These are phyloP conservation scores for Heteromyza rotundicornis DNA, from an alignment of 2,888 invertebrate species.

Conservation along the genomic window DNA sequence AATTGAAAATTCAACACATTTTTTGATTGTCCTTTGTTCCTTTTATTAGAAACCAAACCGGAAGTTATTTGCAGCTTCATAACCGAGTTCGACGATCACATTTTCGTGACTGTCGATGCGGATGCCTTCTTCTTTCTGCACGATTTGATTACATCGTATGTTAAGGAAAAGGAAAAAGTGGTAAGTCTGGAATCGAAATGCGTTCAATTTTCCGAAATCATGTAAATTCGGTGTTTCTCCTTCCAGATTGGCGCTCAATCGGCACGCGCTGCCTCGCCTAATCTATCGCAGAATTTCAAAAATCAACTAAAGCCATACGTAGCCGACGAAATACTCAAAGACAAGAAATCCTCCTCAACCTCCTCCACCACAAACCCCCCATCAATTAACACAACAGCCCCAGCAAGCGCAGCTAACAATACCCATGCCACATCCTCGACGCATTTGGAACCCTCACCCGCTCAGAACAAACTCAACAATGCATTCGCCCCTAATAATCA, in stretches of 20 bases:
- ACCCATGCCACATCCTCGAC: slow-evolving; percentile 14
- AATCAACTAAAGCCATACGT: slow-evolving; percentile 52
- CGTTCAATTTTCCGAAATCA: background rate
- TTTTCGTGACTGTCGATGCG: slow-evolving; percentile 96
- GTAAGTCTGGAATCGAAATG: slow-evolving; percentile 63
- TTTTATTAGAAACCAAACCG: slow-evolving; percentile 75
- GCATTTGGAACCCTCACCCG: background rate
- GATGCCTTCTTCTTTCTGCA: slow-evolving; percentile 98
- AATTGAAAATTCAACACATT: too few species aligned
- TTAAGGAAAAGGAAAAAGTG: slow-evolving; percentile 89
- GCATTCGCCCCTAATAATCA: background rate
- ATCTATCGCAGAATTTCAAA: slow-evolving; percentile 55
- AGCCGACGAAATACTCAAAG: slow-evolving; percentile 53
- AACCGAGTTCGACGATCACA: slow-evolving; percentile 98
- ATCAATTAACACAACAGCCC: slow-evolving; percentile 10
- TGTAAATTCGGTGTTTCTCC: background rate
- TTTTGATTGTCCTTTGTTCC: background rate
- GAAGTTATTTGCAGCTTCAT: slow-evolving; percentile 96
- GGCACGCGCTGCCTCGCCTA: slow-evolving; percentile 60
- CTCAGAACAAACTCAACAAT: slow-evolving; percentile 8
- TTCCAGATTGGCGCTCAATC: slow-evolving; percentile 59
- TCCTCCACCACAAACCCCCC: slow-evolving; percentile 30
- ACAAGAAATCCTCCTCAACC: slow-evolving; percentile 37
- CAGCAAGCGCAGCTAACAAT: background rate
- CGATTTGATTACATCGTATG: slow-evolving; percentile 94